phyloP scores from a whole-genome alignment of 2,797 vertebrate species.

The Mormyrops boulengeri region DNA sequence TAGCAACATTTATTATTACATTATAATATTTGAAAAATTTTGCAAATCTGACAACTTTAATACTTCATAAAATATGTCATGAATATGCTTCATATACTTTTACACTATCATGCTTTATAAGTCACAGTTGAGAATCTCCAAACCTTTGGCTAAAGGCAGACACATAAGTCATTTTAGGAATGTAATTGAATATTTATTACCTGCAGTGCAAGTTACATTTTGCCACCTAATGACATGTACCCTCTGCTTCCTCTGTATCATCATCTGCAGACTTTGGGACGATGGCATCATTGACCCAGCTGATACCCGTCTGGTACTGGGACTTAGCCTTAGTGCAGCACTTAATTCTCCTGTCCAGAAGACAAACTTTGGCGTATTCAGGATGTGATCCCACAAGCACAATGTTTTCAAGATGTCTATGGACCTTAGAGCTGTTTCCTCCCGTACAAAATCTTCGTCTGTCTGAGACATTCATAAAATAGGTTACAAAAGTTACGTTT shows the following conservation, averaged over 20 bases:
- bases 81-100: neutral
- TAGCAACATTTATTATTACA: neutral
- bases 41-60: neutral
- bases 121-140: neutral
- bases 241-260: neutral
- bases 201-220: neutral
- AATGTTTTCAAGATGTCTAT: neutral
- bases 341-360: constrained; percentile 82
- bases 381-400: constrained; percentile 70
- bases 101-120: neutral
- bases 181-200: neutral
- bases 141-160: neutral
- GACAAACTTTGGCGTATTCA: constrained; percentile 84
- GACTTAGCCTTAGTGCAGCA: constrained; percentile 85
- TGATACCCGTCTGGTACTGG: constrained; percentile 88
- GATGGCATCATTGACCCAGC: constrained; percentile 95
- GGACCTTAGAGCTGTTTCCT: neutral
- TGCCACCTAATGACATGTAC: neutral
- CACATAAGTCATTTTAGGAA: neutral
- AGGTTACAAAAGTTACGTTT: neutral
- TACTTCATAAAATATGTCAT: neutral
- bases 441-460: neutral
- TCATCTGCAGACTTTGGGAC: constrained; percentile 80
- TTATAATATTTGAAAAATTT: neutral
- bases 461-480: neutral